Conservation (phyloP, 2,888 invertebrate genomes). For the Aplocera efformata region DNA sequence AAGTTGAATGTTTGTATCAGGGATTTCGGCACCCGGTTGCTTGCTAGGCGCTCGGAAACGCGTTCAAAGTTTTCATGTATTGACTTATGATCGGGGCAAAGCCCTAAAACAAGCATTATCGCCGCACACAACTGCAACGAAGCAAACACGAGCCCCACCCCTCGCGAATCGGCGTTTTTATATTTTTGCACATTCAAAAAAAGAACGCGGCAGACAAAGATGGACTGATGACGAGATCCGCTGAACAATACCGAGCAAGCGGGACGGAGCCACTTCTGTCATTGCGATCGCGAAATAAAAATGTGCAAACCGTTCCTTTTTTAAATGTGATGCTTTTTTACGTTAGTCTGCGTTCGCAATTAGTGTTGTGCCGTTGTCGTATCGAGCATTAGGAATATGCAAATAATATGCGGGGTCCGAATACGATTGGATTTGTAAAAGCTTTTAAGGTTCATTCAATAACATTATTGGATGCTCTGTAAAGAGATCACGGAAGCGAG, state of each 20-base stretch:
- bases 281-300: slow-evolving; percentile 74
- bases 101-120: slow-evolving; percentile 75
- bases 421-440: slow-evolving; percentile 42
- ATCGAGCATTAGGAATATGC: slow-evolving; percentile 67
- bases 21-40: slow-evolving; percentile 32
- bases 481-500: slow-evolving; percentile 56
- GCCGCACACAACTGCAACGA: slow-evolving; percentile 66
- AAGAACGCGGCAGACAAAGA: slow-evolving; percentile 76
- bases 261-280: slow-evolving; percentile 70
- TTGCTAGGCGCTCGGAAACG: slow-evolving; percentile 30
- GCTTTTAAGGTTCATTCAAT: slow-evolving; percentile 54
- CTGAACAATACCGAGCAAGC: slow-evolving; percentile 70
- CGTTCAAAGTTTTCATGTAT: slow-evolving; percentile 50
- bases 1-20: slow-evolving; percentile 31
- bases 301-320: slow-evolving; percentile 76
- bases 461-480: slow-evolving; percentile 38
- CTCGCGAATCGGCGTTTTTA: slow-evolving; percentile 76
- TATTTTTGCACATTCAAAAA: slow-evolving; percentile 79
- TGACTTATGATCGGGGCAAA: slow-evolving; percentile 78
- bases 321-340: slow-evolving; percentile 78
- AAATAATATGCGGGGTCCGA: slow-evolving; percentile 50
- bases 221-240: slow-evolving; percentile 74
- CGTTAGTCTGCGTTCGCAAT: slow-evolving; percentile 79
- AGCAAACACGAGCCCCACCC: slow-evolving; percentile 55
- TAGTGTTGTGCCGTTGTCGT: slow-evolving; percentile 74